A percentile compares a stretch with the other conserved stretches of the same genome.
Evolutionary conservation across 1,140 invertebrate species (phyloP).

Genomic region (Aphaenogaster floridana): DNA sequence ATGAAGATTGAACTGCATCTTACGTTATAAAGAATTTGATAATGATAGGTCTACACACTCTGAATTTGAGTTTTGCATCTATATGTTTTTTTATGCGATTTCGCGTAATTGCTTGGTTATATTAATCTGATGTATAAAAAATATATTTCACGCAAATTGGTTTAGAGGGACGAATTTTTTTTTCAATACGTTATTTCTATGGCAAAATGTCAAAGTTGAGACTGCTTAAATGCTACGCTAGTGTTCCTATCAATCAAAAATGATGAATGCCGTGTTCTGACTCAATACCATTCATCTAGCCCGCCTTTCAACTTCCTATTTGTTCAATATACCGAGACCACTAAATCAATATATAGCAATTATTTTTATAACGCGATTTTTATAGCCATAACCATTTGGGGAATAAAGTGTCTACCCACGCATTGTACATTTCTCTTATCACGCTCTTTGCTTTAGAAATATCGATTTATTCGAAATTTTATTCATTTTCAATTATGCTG

Average conservation of each 20-base stretch:
- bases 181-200: constrained; percentile 3
- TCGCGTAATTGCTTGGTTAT: not conserved
- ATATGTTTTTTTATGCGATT: not conserved
- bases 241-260: constrained; percentile 39
- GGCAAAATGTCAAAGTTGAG: constrained; percentile 56
- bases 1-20: not conserved
- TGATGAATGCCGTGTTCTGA: constrained; percentile 11
- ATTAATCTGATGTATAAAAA: not conserved
- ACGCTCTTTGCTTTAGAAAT: not conserved
- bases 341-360: constrained; percentile 16
- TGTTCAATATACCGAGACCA: constrained; percentile 3
- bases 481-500: not conserved
- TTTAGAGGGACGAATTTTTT: not conserved
- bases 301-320: constrained; percentile 8
- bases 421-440: not conserved
- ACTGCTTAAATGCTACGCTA: constrained; percentile 30
- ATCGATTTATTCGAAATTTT: not conserved
- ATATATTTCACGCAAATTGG: not conserved
- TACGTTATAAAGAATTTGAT: not conserved
- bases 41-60: not conserved
- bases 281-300: constrained; percentile 5
- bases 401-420: not conserved
- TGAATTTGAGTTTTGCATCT: not conserved
- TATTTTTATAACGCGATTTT: constrained; percentile 41
- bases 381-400: constrained; percentile 22